phyloP scores from a whole-genome alignment of 1,140 invertebrate species.

The Ruditapes philippinarum region DNA sequence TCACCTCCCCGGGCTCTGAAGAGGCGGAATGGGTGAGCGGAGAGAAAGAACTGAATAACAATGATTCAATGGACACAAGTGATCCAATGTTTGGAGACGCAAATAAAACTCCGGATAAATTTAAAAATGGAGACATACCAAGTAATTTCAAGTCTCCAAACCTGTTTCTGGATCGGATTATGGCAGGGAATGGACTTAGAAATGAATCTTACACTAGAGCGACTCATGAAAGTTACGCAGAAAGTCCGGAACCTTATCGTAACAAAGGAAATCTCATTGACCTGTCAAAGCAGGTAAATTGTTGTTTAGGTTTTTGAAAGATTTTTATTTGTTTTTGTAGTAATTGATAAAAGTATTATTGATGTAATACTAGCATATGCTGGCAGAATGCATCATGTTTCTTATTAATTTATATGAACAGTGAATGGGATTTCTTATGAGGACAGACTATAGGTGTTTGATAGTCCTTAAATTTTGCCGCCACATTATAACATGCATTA shows the following conservation, averaged over 20 bases:
- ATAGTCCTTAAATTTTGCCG: too few relatives aligned
- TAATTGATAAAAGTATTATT: too few relatives aligned
- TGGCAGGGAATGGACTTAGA: constrained; percentile 68
- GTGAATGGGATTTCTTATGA: too few relatives aligned
- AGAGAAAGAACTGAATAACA: constrained; percentile 55
- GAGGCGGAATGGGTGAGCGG: constrained; percentile 11
- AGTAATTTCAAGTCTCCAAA: constrained; percentile 66
- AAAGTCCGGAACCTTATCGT: constrained; percentile 22
- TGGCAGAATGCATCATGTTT: too few relatives aligned
- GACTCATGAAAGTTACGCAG: constrained; percentile 79
- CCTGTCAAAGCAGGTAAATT: constrained; percentile 60
- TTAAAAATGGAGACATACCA: constrained; percentile 20
- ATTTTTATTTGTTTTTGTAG: too few relatives aligned
- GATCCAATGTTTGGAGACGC: constrained; percentile 29
- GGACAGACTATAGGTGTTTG: too few relatives aligned
- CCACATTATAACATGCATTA: too few relatives aligned
- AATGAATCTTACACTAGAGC: constrained; percentile 82
- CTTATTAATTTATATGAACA: too few relatives aligned
- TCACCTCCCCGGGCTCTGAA: constrained; percentile 43
- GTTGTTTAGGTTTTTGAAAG: too few relatives aligned
- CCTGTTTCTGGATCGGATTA: constrained; percentile 64
- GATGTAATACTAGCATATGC: too few relatives aligned
- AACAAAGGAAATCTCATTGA: constrained; percentile 58
- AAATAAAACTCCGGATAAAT: neutral
- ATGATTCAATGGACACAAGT: constrained; percentile 56